Conservation (phyloP, 2,113 vertebrate species). For the Tretioscincus oriximinensis region DNA sequence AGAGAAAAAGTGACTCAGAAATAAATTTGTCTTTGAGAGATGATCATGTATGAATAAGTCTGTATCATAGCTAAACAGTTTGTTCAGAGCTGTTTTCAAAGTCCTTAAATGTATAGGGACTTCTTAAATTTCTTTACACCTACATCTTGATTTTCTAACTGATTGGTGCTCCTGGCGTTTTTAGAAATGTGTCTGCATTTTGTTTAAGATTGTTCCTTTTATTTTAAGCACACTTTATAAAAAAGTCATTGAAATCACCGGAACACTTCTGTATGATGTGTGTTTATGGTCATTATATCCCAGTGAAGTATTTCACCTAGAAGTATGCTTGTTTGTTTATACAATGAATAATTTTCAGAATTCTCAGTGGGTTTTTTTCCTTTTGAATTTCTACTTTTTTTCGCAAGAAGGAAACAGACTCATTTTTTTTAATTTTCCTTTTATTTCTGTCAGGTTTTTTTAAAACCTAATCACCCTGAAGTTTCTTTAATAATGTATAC, state of each 20-base stretch:
- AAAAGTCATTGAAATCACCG: conserved; percentile 37
- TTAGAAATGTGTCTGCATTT: conserved; percentile 33
- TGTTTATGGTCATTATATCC: background rate
- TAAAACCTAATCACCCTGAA: conserved; percentile 28
- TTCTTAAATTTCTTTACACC: conserved; percentile 12
- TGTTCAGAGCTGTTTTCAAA: conserved; percentile 20
- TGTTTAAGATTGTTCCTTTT: conserved; percentile 29
- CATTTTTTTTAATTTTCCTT: conserved; percentile 16
- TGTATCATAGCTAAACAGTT: conserved; percentile 21
- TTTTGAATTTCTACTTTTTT: background rate
- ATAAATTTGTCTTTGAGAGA: conserved; percentile 24
- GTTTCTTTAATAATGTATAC: conserved; percentile 20
- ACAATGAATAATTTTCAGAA: background rate
- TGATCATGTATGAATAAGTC: conserved; percentile 25
- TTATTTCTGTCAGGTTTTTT: conserved; percentile 3
- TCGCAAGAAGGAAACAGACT: conserved; percentile 13
- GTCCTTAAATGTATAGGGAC: conserved; percentile 28
- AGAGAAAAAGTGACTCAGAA: conserved; percentile 35
- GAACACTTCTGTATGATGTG: conserved; percentile 5
- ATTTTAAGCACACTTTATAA: conserved; percentile 41
- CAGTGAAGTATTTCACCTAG: background rate
- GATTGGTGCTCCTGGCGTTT: conserved; percentile 3
- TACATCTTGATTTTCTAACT: conserved; percentile 6
- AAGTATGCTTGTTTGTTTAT: background rate
- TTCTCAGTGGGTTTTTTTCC: background rate